phyloP scores from a whole-genome alignment of 2,797 vertebrate species.

The Lepilemur septentrionalis region DNA sequence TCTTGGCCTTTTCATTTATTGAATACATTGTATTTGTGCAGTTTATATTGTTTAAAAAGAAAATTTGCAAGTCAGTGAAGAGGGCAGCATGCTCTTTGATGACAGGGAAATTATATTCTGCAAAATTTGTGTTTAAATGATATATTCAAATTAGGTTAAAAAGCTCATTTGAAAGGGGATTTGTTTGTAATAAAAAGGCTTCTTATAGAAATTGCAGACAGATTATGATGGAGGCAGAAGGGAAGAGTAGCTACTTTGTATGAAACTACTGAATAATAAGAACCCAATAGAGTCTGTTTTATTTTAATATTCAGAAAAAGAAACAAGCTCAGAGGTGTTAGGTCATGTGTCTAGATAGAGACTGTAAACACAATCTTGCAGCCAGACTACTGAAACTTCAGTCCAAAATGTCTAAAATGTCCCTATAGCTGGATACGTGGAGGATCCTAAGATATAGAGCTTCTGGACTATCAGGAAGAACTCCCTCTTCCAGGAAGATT shows the following conservation, averaged over 20 bases:
- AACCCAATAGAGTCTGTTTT: background rate
- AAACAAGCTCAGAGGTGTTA: background rate
- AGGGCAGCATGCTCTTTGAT: background rate
- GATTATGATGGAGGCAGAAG: background rate
- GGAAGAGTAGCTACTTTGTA: background rate
- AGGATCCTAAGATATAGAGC: background rate
- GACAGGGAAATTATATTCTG: slow-evolving; percentile 61
- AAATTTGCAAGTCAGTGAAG: slow-evolving; percentile 45
- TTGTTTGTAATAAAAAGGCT: slow-evolving; percentile 1
- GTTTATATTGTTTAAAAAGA: slow-evolving; percentile 56
- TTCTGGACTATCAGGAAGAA: background rate
- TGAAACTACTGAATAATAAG: background rate
- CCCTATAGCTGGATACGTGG: background rate
- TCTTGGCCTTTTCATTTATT: slow-evolving; percentile 46
- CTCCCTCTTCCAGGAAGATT: background rate
- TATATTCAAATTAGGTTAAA: slow-evolving; percentile 59
- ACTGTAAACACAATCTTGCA: background rate
- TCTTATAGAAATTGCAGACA: slow-evolving; percentile 23
- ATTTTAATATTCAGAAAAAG: background rate
- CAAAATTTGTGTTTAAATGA: slow-evolving; percentile 57
- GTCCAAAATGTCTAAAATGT: background rate
- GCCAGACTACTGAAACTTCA: background rate
- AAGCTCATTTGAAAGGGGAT: background rate
- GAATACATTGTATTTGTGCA: slow-evolving; percentile 30
- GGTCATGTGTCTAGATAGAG: background rate